These are phyloP conservation scores for Perca schrenkii DNA, from an alignment of 2,113 vertebrate species.

Conservation along the genomic window DNA sequence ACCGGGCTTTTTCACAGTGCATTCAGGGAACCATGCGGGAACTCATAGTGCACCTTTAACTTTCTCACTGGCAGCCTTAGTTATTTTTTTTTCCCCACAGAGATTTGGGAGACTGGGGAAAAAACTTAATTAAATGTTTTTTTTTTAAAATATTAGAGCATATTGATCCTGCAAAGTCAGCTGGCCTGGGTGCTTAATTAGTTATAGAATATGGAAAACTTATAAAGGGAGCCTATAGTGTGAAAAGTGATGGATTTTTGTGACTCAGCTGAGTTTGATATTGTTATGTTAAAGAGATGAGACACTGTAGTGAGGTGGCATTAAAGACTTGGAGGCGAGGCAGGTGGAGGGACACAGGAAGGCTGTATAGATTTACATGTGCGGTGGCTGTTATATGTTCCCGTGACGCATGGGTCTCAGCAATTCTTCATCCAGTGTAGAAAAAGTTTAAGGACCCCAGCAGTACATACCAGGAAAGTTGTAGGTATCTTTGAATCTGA, in stretches of 20 bases:
- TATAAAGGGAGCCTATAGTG: neutral
- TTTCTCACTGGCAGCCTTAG: neutral
- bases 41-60: too few relatives aligned
- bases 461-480: neutral
- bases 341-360: neutral
- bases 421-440: neutral
- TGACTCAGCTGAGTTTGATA: neutral
- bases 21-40: too few relatives aligned
- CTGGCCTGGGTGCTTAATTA: neutral
- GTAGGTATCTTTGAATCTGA: neutral
- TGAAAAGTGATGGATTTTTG: constrained; percentile 1
- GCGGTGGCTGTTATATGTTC: neutral
- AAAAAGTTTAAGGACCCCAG: neutral
- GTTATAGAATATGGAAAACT: neutral
- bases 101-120: neutral
- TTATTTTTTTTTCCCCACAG: neutral
- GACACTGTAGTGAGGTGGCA: neutral
- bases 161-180: constrained; percentile 14
- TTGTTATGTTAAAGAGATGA: neutral
- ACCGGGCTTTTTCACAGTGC: too few relatives aligned
- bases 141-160: neutral
- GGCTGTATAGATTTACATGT: neutral
- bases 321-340: neutral
- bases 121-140: neutral
- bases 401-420: neutral